Base-by-base conservation (phyloP, 2,113 vertebrate species). In the Nycticryphes semicollaris region DNA sequence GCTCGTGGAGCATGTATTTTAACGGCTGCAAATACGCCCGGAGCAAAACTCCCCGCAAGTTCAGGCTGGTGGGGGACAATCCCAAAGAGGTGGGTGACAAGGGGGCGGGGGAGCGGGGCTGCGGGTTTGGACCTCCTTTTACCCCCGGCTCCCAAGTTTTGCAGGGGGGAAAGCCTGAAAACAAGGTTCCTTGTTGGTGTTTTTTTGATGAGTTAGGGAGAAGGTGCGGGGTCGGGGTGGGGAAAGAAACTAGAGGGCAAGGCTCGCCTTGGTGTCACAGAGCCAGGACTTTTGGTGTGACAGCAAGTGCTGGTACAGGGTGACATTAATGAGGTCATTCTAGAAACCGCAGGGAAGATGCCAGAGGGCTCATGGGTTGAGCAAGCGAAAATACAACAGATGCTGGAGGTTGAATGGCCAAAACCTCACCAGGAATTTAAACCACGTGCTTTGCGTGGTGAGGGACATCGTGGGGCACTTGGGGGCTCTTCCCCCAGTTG, bases 1-100 rank as follows among this genome's bases (percentile, higher is more conserved):
- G 99, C 89, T 99, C 99, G 51, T 99, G 99, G 99, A 99, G 99
- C 96, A 99, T 99, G 99, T 99, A 99, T 95, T 99, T 99, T 91
- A 99, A 99, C 0, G 99, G 99, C 91, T 99, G 99, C 97, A 99
- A 99, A 82, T 99, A 99, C 4, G 99, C 99, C 25, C 99, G 99
- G 41, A 99, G 99, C 98, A 99, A 99, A 98, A 98, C 96, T 1
- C 99, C 99, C 8, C 99, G 99, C 95, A 99, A 99, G 98, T 99
- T 99, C 98, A 97, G 99, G 89, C 98, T 99, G 48, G 97, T 99
- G 47, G 99, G 99, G 97, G 99, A 99, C 93, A 99, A 98, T 95
- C 99, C 99, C 94, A 99, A 99, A 97, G 99, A 99, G 99, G 99
- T 98, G 56, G 77, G 98, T 87, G n/a, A n/a, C 3, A 5, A 5